These are phyloP conservation scores for Rafetus swinhoei DNA, from an alignment of 2,113 vertebrate species.

Conservation along the genomic window DNA sequence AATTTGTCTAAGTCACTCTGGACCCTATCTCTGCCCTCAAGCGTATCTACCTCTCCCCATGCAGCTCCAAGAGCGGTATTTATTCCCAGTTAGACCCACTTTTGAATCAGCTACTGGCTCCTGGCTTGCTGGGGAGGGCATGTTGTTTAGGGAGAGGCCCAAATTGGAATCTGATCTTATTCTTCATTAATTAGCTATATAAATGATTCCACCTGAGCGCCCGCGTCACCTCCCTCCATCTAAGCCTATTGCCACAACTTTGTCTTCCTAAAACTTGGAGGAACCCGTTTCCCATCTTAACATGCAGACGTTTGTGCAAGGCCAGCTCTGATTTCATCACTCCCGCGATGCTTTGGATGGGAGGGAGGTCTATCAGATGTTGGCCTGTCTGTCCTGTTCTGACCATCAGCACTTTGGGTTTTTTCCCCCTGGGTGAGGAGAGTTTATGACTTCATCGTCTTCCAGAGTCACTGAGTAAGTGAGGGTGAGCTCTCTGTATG, in stretches of 20 bases:
- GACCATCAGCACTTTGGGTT: background rate
- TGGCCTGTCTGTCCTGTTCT: background rate
- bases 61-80: rapidly evolving
- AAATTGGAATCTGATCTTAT: background rate
- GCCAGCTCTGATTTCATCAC: background rate
- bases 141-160: background rate
- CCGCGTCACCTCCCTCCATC: background rate
- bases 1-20: no score
- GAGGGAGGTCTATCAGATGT: background rate
- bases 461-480: background rate
- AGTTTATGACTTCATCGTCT: background rate
- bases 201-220: background rate
- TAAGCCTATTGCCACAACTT: background rate
- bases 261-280: background rate
- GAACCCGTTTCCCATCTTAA: background rate
- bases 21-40: no score
- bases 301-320: background rate
- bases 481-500: background rate
- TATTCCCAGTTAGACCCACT: background rate
- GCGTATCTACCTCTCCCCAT: no score
- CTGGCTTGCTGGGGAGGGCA: background rate
- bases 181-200: background rate
- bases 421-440: background rate
- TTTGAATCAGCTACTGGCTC: background rate
- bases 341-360: background rate